Percentiles rank a stretch among this genome's conserved stretches.
Evolutionary conservation across 2,797 vertebrate species (phyloP).

Genomic region (Acrocephalus scirpaceus): DNA sequence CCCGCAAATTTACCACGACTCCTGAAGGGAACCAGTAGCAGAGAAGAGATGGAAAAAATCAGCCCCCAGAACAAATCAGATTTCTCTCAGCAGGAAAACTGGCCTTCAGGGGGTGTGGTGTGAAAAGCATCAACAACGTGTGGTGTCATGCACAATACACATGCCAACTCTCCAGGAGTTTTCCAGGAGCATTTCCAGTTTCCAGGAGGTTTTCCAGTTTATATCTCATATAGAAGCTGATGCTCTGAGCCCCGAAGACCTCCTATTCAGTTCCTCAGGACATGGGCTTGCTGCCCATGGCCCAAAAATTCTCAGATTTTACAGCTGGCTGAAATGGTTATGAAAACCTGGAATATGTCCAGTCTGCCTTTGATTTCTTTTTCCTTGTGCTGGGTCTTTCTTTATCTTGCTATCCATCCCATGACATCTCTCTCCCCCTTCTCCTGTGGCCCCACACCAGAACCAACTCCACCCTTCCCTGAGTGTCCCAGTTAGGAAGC

Average conservation of each 20-base stretch:
- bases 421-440: neutral
- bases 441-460: neutral
- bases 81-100: neutral
- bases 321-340: neutral
- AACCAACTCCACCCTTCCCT: neutral
- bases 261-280: neutral
- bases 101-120: accelerated
- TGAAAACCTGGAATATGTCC: neutral
- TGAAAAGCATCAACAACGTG: neutral
- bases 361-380: neutral
- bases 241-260: neutral
- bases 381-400: neutral
- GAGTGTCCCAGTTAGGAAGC: slow-evolving; percentile 39
- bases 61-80: neutral
- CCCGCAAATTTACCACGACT: neutral
- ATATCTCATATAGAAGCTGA: neutral
- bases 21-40: neutral
- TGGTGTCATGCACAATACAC: accelerated
- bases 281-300: neutral
- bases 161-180: neutral
- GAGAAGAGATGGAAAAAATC: neutral
- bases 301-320: neutral
- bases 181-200: neutral
- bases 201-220: neutral
- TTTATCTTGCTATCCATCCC: neutral